A percentile compares a stretch with the other conserved stretches of the same genome.
These are phyloP conservation scores for Nomada ruficornis DNA, from an alignment of 2,888 invertebrate genomes.

Conservation along the genomic window DNA sequence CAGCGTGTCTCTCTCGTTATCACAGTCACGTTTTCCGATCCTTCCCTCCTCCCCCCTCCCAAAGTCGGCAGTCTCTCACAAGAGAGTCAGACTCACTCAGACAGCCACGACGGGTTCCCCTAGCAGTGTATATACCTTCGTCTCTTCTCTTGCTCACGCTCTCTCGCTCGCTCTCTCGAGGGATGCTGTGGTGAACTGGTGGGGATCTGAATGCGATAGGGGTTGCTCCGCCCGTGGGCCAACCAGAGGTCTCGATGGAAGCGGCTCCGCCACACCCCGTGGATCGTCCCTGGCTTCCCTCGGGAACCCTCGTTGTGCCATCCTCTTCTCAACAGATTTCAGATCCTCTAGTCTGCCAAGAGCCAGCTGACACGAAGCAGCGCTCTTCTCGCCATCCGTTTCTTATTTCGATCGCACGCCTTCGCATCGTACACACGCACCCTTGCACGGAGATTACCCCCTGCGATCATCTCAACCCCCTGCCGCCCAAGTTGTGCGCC, in stretches of 20 bases:
- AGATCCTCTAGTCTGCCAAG: slow-evolving; percentile 83
- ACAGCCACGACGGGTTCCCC: slow-evolving; percentile 57
- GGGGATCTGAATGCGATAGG: slow-evolving; percentile 77
- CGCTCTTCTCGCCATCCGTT: slow-evolving; percentile 66
- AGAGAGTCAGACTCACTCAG: slow-evolving; percentile 25
- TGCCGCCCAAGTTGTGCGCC: not conserved
- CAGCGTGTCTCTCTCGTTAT: slow-evolving; percentile 62
- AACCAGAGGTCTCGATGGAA: slow-evolving; percentile 82
- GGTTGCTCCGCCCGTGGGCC: slow-evolving; percentile 84
- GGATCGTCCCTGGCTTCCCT: slow-evolving; percentile 78
- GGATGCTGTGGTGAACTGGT: slow-evolving; percentile 77
- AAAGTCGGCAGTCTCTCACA: slow-evolving; percentile 23
- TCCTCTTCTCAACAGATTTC: slow-evolving; percentile 83
- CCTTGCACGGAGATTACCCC: slow-evolving; percentile 17
- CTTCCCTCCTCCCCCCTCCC: slow-evolving; percentile 28
- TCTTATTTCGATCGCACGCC: slow-evolving; percentile 50
- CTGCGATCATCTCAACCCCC: slow-evolving; percentile 12
- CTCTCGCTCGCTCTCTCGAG: slow-evolving; percentile 65
- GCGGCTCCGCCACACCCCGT: slow-evolving; percentile 82
- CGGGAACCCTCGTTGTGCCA: slow-evolving; percentile 79
- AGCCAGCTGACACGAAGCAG: slow-evolving; percentile 83
- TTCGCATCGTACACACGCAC: slow-evolving; percentile 28
- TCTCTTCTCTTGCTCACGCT: slow-evolving; percentile 46
- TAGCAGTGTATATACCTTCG: slow-evolving; percentile 38
- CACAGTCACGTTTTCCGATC: slow-evolving; percentile 63